These are phyloP conservation scores for Lepidurus apus DNA, from an alignment of 1,140 invertebrate genomes.

Conservation along the genomic window DNA sequence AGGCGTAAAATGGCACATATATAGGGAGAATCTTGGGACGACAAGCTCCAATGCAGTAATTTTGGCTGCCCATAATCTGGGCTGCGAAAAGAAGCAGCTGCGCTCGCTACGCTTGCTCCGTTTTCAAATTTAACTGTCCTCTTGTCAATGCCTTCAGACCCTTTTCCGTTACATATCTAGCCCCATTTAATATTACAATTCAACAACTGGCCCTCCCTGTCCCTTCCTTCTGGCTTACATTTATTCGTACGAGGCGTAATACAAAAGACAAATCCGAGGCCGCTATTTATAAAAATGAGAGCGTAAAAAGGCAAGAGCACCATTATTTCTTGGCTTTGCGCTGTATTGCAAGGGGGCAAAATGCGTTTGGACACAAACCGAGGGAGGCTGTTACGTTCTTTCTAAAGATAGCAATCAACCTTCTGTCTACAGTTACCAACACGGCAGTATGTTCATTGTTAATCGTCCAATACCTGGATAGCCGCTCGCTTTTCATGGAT, in stretches of 20 bases:
- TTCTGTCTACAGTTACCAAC: background rate
- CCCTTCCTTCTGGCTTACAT: background rate
- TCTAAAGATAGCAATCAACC: background rate
- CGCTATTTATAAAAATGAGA: background rate
- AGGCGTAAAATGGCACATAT: too few species aligned
- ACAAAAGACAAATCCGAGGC: background rate
- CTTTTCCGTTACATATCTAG: background rate
- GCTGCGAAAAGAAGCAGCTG: background rate
- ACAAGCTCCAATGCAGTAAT: background rate
- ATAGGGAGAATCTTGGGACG: background rate
- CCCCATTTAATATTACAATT: conserved; percentile 15
- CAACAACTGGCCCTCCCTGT: background rate
- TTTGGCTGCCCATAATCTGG: background rate
- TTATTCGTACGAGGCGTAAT: background rate
- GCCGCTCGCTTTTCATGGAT: background rate
- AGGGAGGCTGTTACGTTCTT: background rate
- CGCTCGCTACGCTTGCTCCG: background rate
- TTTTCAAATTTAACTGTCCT: background rate
- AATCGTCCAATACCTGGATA: background rate
- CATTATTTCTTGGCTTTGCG: background rate
- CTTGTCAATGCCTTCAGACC: background rate
- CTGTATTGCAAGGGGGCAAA: background rate
- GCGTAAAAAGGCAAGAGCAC: background rate
- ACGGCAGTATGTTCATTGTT: background rate
- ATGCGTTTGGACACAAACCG: background rate